These are phyloP conservation scores for Henricia sp. DNA, from an alignment of 53 echinoderm and acorn worm genomes.

Conservation along the genomic window DNA sequence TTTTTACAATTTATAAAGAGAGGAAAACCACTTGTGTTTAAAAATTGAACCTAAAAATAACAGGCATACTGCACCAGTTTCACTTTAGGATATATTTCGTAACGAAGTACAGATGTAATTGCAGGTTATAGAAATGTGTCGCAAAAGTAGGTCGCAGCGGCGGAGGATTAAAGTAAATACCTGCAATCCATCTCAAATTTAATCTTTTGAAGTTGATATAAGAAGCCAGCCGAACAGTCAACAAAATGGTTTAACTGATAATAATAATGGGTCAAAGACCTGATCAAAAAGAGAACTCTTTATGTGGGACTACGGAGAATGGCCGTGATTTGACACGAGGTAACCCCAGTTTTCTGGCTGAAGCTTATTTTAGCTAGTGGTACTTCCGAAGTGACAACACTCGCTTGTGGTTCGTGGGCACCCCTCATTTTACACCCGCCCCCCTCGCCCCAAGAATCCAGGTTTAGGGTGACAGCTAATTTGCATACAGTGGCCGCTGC, in stretches of 20 bases:
- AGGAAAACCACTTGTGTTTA: too few species aligned
- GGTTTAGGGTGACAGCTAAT: background rate
- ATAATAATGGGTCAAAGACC: slow-evolving; percentile 7
- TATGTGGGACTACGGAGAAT: background rate
- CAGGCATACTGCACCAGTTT: too few species aligned
- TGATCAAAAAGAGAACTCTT: background rate
- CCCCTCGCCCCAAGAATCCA: background rate
- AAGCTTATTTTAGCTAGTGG: background rate
- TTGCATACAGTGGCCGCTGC: slow-evolving; percentile 36
- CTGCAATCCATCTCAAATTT: background rate
- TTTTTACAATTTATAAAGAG: too few species aligned
- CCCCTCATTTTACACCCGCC: too few species aligned
- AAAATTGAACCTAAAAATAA: too few species aligned
- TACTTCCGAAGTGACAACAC: background rate
- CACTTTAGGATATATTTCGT: too few species aligned
- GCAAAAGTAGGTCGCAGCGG: background rate
- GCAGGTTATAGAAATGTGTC: background rate
- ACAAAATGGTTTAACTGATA: background rate
- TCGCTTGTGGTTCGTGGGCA: slow-evolving; percentile 4
- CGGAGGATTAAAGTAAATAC: too few species aligned
- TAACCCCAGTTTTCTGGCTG: background rate
- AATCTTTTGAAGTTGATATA: background rate
- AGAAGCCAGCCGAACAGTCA: background rate
- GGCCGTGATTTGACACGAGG: background rate
- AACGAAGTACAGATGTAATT: background rate